Evolutionary conservation across 1,140 invertebrate genomes (phyloP), one percentile per base, ranked within the genome.

Genomic region (Triops longicaudatus): DNA sequence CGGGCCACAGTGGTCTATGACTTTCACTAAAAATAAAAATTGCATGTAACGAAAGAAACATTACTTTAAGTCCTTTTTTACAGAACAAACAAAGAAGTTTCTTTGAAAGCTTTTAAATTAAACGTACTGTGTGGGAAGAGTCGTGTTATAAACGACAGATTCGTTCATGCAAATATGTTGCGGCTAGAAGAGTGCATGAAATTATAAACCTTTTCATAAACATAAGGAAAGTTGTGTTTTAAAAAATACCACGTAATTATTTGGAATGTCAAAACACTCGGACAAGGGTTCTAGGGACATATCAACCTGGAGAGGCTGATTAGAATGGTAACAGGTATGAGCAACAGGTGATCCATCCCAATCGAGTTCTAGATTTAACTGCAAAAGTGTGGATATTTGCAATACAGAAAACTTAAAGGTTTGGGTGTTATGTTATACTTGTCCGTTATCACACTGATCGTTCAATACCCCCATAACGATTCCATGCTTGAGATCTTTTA

Each of bases 1-100:
- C 85, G 11, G 93, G 89, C 89, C 93, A 94, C 12, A 93, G 83
- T 28, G 93, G 92, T 80, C 93, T 87, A 84, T 94, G 93, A 41
- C 88, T 83, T 43, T 93, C 93, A 85, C 92, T 94, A 81, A 17
- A 88, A 87, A 80, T 77, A 17, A 74, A 17, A 44, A 72, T 2
- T 17, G 79, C 74, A n/a, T 43, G n/a, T 41, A 75, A 44, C 17
- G 10, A 42, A 73, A 72, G 17, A 78, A 26, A 77, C 17, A 31
- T 17, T 28, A 4, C 12, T 22, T 63, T 17, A 76, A 71, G 27
- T 72, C 12, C 12, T 44, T 10, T 37, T 11, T 12, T 27, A 76
- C 22, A 37, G 7, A 7, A 37, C 7, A 4, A 4, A 7, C 7
- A 37, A 2, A 37, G 31, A 7, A 37, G 31, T 37, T 7, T 37